Percentiles rank a stretch among this genome's conserved stretches.
Conservation (phyloP, 2,888 invertebrate species). For the Macrophya alboannulata region DNA sequence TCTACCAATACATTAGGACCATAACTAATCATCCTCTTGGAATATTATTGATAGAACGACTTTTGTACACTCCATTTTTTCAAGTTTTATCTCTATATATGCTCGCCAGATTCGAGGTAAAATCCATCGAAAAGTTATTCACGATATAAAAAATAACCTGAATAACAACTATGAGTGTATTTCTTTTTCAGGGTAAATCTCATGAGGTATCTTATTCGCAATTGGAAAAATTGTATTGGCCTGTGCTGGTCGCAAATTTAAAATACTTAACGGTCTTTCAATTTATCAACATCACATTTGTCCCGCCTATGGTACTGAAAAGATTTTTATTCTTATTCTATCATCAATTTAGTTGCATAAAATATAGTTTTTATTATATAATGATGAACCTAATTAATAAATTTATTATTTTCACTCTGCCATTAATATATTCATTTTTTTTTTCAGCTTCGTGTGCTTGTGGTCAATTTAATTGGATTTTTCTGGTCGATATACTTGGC, state of each 20-base stretch:
- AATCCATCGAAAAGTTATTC: neutral
- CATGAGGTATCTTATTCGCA: conserved; percentile 85
- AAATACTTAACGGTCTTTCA: conserved; percentile 89
- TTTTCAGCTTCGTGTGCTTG: conserved; percentile 88
- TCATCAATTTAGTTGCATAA: neutral
- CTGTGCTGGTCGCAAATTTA: conserved; percentile 88
- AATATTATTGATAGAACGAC: conserved; percentile 86
- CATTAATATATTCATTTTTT: conserved; percentile 59
- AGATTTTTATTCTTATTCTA: neutral
- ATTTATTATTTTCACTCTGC: neutral
- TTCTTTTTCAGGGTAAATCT: conserved; percentile 83
- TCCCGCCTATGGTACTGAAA: conserved; percentile 89
- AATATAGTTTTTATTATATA: neutral
- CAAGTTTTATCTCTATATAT: conserved; percentile 89
- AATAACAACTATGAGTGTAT: conserved; percentile 26
- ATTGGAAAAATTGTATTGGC: conserved; percentile 84
- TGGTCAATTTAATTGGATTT: conserved; percentile 89
- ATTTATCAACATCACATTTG: conserved; percentile 87
- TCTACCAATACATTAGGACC: conserved; percentile 82
- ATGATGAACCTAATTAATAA: no score
- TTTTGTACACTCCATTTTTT: conserved; percentile 87
- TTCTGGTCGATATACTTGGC: conserved; percentile 91
- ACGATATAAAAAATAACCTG: neutral
- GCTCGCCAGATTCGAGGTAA: conserved; percentile 87
- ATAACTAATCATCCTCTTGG: conserved; percentile 69